A percentile compares a stretch with the other conserved stretches of the same genome.
These are phyloP conservation scores for Aproaerema taeniolella DNA, from an alignment of 2,888 invertebrate genomes.

Conservation along the genomic window DNA sequence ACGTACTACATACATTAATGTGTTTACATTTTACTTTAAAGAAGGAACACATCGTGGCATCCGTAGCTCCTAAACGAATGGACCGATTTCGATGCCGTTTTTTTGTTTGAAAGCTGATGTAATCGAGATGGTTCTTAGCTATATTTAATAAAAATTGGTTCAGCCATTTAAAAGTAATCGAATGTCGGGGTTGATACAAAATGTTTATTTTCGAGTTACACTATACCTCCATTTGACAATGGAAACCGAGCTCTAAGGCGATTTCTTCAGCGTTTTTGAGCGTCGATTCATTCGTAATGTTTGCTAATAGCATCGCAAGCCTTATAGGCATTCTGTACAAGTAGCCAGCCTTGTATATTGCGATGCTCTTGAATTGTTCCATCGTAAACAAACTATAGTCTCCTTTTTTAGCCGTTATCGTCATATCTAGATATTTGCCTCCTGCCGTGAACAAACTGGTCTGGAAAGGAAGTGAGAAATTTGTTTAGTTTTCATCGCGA, in stretches of 20 bases:
- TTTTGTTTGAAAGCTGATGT: too few relatives aligned
- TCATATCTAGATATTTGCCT: conserved; percentile 86
- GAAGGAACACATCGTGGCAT: too few relatives aligned
- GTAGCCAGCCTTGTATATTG: conserved; percentile 90
- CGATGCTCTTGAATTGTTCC: conserved; percentile 86
- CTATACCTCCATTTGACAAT: conserved; percentile 88
- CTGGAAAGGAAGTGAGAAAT: conserved; percentile 20
- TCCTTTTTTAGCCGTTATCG: conserved; percentile 58
- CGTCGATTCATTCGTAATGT: conserved; percentile 79
- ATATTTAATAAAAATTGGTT: too few relatives aligned
- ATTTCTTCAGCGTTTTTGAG: conserved; percentile 85
- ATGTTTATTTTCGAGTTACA: too few relatives aligned
- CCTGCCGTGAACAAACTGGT: conserved; percentile 77
- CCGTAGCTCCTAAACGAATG: too few relatives aligned
- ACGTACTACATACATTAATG: too few relatives aligned
- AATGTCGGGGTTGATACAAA: too few relatives aligned
- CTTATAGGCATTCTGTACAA: conserved; percentile 90
- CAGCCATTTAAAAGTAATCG: too few relatives aligned
- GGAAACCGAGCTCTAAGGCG: conserved; percentile 88
- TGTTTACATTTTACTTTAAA: too few relatives aligned
- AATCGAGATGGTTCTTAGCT: too few relatives aligned
- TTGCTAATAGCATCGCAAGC: conserved; percentile 86
- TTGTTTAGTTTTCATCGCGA: neutral
- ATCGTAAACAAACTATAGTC: conserved; percentile 77
- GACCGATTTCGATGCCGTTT: too few relatives aligned